These are phyloP conservation scores for Pangasius macronema DNA, from an alignment of 2,797 vertebrate species.

Conservation along the genomic window DNA sequence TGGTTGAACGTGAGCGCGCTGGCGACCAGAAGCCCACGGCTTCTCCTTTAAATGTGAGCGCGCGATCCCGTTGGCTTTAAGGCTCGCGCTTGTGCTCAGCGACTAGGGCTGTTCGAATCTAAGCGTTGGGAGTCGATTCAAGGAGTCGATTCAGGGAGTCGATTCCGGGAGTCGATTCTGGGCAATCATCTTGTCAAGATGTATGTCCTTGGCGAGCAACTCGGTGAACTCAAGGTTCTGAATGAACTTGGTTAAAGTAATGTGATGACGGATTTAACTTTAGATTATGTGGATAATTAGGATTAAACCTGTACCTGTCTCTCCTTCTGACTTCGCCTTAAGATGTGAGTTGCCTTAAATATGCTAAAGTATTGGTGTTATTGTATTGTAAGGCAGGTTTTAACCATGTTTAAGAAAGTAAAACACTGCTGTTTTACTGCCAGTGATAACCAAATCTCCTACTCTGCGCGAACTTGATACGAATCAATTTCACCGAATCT, in stretches of 20 bases:
- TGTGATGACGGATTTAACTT: background rate
- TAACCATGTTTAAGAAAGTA: background rate
- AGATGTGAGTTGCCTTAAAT: background rate
- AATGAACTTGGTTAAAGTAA: background rate
- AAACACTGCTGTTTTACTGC: constrained; percentile 5
- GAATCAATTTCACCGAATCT: background rate
- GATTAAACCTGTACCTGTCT: background rate
- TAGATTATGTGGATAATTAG: background rate
- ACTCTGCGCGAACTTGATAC: background rate
- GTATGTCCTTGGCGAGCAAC: background rate
- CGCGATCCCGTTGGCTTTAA: constrained; percentile 48
- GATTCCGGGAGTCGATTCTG: background rate
- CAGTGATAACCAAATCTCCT: no score
- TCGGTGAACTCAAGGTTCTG: background rate
- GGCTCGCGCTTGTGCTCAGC: constrained; percentile 20
- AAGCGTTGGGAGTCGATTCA: background rate
- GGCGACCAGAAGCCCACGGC: constrained; percentile 22
- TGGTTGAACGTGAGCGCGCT: constrained; percentile 20
- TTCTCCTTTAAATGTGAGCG: constrained; percentile 54
- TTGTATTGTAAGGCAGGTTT: background rate
- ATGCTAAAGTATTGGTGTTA: background rate
- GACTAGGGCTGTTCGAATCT: constrained; percentile 35
- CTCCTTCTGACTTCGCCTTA: no score
- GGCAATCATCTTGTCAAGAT: background rate
- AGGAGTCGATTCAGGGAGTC: background rate